These are phyloP conservation scores for Hydrotaea diabolus DNA, from an alignment of 2,888 invertebrate species.

Conservation along the genomic window DNA sequence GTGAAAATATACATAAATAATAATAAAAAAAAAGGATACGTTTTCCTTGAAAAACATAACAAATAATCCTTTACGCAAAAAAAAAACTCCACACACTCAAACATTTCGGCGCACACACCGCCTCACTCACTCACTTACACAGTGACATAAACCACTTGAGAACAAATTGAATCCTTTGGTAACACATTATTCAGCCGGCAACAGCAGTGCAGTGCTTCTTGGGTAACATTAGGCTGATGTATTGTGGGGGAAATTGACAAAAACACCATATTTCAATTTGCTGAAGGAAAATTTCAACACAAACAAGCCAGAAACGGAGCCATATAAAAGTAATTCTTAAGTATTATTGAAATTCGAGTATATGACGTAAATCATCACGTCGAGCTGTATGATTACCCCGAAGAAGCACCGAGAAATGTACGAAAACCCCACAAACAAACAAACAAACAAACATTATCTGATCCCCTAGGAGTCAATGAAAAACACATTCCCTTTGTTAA, in stretches of 20 bases:
- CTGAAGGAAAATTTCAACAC: neutral
- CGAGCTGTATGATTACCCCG: neutral
- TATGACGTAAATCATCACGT: slow-evolving; percentile 23
- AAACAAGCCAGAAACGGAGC: neutral
- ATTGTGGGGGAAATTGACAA: neutral
- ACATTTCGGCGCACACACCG: slow-evolving; percentile 51
- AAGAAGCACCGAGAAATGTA: neutral
- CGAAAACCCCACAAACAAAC: neutral
- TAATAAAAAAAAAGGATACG: slow-evolving; percentile 43
- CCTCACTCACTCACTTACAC: slow-evolving; percentile 6
- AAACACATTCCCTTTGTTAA: neutral
- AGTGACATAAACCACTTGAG: slow-evolving; percentile 32
- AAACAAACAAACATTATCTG: neutral
- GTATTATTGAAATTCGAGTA: slow-evolving; percentile 42
- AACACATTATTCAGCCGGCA: slow-evolving; percentile 43
- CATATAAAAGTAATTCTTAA: slow-evolving; percentile 10
- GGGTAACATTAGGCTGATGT: slow-evolving; percentile 48
- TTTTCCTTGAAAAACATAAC: slow-evolving; percentile 36
- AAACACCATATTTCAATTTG: slow-evolving; percentile 53
- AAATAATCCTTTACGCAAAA: slow-evolving; percentile 60
- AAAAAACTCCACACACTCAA: slow-evolving; percentile 52
- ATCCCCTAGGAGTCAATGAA: slow-evolving; percentile 11
- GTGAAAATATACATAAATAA: slow-evolving; percentile 39
- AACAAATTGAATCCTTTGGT: slow-evolving; percentile 29
- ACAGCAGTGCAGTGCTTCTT: no score